Conservation (phyloP, 1,140 invertebrate genomes). For the Ganaspis sp. region DNA sequence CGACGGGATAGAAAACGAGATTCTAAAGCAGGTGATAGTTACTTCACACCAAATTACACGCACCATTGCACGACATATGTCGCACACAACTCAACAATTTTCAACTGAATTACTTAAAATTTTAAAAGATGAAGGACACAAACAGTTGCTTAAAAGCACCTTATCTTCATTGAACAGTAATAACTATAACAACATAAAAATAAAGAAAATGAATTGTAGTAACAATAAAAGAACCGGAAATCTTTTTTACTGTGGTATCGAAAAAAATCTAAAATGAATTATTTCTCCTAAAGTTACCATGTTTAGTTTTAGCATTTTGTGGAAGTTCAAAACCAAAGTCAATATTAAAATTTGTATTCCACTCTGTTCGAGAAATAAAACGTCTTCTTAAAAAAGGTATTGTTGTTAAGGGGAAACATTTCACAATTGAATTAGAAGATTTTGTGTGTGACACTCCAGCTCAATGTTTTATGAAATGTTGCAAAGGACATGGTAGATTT, state of each 20-base stretch:
- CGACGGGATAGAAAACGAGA: too few relatives aligned
- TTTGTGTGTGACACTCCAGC: conserved; percentile 50
- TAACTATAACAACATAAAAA: neutral
- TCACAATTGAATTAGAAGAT: conserved; percentile 12
- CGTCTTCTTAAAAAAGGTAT: conserved; percentile 33
- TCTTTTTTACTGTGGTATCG: neutral
- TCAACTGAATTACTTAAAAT: neutral
- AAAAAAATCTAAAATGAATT: neutral
- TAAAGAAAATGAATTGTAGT: neutral
- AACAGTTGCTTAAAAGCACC: neutral
- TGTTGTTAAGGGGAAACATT: conserved; percentile 30
- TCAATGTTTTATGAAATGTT: conserved; percentile 47
- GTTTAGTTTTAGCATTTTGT: conserved; percentile 41
- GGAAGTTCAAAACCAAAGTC: conserved; percentile 45
- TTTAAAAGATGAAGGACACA: neutral
- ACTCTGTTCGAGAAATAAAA: conserved; percentile 40
- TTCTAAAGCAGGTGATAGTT: too few relatives aligned
- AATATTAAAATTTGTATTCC: conserved; percentile 36
- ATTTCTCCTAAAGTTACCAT: conserved; percentile 27
- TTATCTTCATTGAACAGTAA: neutral
- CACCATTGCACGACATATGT: neutral
- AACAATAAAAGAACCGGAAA: neutral
- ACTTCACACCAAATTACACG: too few relatives aligned
- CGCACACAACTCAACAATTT: neutral
- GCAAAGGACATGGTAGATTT: conserved; percentile 49